A percentile compares a stretch with the other conserved stretches of the same genome.
Evolutionary conservation across 2,888 invertebrate genomes (phyloP).

Genomic region (Acrocera orbiculus): DNA sequence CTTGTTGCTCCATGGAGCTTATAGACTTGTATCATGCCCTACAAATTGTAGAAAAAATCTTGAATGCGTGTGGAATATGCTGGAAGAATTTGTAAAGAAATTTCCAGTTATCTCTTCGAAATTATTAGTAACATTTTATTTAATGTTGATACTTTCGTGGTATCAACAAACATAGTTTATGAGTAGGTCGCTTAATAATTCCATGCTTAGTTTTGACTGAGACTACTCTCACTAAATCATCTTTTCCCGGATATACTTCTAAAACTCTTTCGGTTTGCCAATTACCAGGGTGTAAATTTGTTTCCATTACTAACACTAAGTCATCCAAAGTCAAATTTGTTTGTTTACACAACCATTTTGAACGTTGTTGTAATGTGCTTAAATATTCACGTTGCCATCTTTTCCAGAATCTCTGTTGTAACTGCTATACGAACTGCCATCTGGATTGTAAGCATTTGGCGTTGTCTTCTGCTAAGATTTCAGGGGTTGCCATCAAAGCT

Average conservation of each 20-base stretch:
- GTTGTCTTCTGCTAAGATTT: neutral
- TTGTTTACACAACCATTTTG: too few relatives aligned
- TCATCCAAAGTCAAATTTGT: neutral
- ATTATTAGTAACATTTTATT: too few relatives aligned
- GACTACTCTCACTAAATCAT: constrained; percentile 1
- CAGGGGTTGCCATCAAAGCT: neutral
- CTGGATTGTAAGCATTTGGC: neutral
- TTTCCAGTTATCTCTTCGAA: too few relatives aligned
- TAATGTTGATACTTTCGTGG: too few relatives aligned
- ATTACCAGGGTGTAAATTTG: neutral
- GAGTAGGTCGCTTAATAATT: neutral
- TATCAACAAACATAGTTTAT: neutral
- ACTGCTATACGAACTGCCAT: constrained; percentile 1
- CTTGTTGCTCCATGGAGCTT: too few relatives aligned
- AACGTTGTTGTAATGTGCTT: neutral
- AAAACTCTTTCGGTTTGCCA: neutral
- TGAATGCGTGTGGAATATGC: too few relatives aligned
- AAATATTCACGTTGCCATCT: constrained; percentile 1
- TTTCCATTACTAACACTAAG: neutral
- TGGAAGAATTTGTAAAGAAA: too few relatives aligned
- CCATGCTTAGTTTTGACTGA: neutral
- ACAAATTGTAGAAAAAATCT: too few relatives aligned
- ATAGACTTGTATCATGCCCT: too few relatives aligned
- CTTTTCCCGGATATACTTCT: constrained; percentile 1
- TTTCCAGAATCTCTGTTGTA: constrained; percentile 1